A percentile compares a stretch with the other conserved stretches of the same genome.
phyloP scores from a whole-genome alignment of 2,888 invertebrate genomes.

The Nasonia oneida region DNA sequence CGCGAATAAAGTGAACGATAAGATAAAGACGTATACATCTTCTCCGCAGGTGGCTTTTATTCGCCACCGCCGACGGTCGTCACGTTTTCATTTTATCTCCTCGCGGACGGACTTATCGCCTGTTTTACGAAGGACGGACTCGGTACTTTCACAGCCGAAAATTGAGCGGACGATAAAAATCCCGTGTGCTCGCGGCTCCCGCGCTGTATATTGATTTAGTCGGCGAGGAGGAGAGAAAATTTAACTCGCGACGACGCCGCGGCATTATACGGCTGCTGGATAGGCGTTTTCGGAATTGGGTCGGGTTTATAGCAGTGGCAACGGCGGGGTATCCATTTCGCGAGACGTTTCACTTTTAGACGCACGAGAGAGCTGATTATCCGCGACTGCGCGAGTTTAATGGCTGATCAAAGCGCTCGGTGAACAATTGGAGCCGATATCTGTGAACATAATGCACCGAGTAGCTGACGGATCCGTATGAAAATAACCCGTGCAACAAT shows the following conservation, averaged over 20 bases:
- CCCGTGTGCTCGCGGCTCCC: too few species aligned
- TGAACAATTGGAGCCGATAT: neutral
- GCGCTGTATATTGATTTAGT: constrained; percentile 31
- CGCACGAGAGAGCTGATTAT: too few species aligned
- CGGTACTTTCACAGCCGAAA: neutral
- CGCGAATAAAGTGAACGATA: constrained; percentile 28
- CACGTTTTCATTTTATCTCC: constrained; percentile 48
- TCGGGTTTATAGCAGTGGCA: neutral
- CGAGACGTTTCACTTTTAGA: neutral
- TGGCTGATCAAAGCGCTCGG: neutral
- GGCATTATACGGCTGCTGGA: neutral
- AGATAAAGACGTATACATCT: constrained; percentile 40
- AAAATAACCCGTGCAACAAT: too few species aligned
- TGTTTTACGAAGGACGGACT: neutral
- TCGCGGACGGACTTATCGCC: constrained; percentile 22
- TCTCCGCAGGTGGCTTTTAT: constrained; percentile 54
- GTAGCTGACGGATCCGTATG: neutral
- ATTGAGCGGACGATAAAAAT: constrained; percentile 15
- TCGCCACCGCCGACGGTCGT: constrained; percentile 18
- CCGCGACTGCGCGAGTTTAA: too few species aligned
- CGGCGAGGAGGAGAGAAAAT: neutral
- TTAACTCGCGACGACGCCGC: neutral
- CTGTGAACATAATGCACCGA: neutral
- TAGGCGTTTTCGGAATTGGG: constrained; percentile 37
- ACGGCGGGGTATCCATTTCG: neutral